These are phyloP conservation scores for Artibeus jamaicensis DNA, from an alignment of 2,797 vertebrate genomes.

Conservation along the genomic window DNA sequence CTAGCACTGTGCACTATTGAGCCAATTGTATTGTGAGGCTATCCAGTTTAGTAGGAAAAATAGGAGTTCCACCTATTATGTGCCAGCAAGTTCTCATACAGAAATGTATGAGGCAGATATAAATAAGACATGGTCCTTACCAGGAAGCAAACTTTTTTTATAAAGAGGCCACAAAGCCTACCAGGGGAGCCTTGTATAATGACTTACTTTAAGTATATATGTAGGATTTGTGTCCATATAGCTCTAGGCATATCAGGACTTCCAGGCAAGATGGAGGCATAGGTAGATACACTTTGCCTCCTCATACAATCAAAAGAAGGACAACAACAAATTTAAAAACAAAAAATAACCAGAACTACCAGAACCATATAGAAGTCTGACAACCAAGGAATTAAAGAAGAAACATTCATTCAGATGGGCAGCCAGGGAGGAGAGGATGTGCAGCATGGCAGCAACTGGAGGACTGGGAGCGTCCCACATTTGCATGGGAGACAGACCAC, in stretches of 20 bases:
- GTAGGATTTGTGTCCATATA: not conserved
- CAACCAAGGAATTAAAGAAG: too few relatives aligned
- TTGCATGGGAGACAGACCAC: too few relatives aligned
- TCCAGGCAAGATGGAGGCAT: too few relatives aligned
- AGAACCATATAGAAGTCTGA: too few relatives aligned
- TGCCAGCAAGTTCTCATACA: not conserved
- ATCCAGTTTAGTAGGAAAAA: not conserved
- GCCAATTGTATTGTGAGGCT: not conserved
- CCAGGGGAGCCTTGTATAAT: not conserved
- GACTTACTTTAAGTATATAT: constrained; percentile 21
- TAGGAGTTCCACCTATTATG: not conserved
- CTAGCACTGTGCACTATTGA: not conserved
- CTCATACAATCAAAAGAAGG: too few relatives aligned
- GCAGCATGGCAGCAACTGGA: too few relatives aligned
- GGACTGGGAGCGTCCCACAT: too few relatives aligned
- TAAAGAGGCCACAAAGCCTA: not conserved
- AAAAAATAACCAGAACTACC: too few relatives aligned
- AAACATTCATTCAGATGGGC: too few relatives aligned
- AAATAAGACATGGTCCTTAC: not conserved
- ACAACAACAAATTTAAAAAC: too few relatives aligned
- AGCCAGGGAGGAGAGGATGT: too few relatives aligned
- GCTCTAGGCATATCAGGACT: not conserved
- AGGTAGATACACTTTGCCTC: too few relatives aligned
- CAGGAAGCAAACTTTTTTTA: not conserved
- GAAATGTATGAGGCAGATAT: constrained; percentile 15